phyloP scores from a whole-genome alignment of 2,888 invertebrate species.

The Dicyrtomina minuta region DNA sequence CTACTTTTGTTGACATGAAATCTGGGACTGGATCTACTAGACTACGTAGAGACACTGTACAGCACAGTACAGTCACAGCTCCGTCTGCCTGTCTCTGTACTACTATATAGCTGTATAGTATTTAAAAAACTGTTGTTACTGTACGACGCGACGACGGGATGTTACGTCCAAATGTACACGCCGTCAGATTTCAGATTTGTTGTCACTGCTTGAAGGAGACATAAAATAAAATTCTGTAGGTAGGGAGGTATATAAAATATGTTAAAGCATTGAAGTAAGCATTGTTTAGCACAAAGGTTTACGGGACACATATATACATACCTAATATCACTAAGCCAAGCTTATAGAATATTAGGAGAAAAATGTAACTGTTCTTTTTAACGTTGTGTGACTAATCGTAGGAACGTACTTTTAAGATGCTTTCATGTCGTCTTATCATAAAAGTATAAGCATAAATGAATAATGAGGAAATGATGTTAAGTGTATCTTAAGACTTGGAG shows the following conservation, averaged over 20 bases:
- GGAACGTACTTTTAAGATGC: constrained; percentile 5
- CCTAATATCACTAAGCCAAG: too few relatives aligned
- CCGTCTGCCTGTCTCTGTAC: too few relatives aligned
- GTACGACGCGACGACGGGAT: neutral
- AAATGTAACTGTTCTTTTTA: constrained; percentile 9
- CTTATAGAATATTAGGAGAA: too few relatives aligned
- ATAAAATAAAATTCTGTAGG: neutral
- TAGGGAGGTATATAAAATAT: neutral
- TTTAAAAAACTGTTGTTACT: too few relatives aligned
- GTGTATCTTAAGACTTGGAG: neutral
- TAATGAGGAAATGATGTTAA: constrained; percentile 13
- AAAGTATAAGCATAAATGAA: neutral
- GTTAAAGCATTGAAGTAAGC: constrained; percentile 6
- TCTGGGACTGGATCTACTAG: neutral
- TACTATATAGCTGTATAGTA: too few relatives aligned
- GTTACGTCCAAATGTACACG: too few relatives aligned
- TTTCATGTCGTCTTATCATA: constrained; percentile 7
- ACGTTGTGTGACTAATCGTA: constrained; percentile 17
- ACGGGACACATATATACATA: constrained; percentile 16
- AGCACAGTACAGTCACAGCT: too few relatives aligned
- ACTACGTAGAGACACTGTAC: neutral
- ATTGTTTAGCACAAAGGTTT: constrained; percentile 3
- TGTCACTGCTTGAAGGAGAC: too few relatives aligned
- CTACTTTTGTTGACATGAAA: too few relatives aligned
- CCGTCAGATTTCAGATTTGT: too few relatives aligned